Base-by-base conservation (phyloP, 92 coral and sea anemone genomes). In the Umimayanthus kanabou region DNA sequence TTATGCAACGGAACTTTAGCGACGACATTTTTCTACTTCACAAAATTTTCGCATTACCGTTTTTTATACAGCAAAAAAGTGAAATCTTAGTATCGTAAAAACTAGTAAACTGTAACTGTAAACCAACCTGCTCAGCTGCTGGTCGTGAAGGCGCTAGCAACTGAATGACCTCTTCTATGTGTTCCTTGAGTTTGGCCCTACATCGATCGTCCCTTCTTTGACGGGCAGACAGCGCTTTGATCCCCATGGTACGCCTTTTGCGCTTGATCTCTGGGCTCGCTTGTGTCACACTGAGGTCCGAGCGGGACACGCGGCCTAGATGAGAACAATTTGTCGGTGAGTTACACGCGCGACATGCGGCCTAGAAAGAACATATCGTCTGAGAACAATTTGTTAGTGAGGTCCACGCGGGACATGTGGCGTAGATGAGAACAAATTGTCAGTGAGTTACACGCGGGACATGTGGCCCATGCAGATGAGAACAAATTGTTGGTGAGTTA, bases 191-290 rank as follows among this genome's bases (percentile, higher is more conserved):
- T 30, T 83, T 93, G 80, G 89, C 90, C 85, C 89, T 89, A 72
- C 94, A 91, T 49, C 91, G 88, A 77, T 93, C 95, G 75, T 93
- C 98, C 75, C 92, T 91, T 67, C 92, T 86, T 77, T 89, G 95
- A 42, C 89, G 93, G 80, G 93, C 98, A 29, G 99, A 96, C 33
- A 95, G 74, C 16, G 95, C 94, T 65, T 96, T 92, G 55, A 95
- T 95, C 14, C 98, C 95, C 87, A 91, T 89, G 23, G 93, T 81
- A 18, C 94, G 95, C 88, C 88, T 95, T 80, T 93, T 93, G 26
- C 98, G 96, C 39, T 90, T 80, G 26, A 88, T 30, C 30, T 86
- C 86, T 16, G 87, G 89, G 23, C 93, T 28, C 0, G 90, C 95
- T 67, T 74, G 72, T 11, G 87, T 45, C 9, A 94, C 82, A 16